These are phyloP conservation scores for Uria aalge DNA, from an alignment of 2,113 vertebrate species.

Conservation along the genomic window DNA sequence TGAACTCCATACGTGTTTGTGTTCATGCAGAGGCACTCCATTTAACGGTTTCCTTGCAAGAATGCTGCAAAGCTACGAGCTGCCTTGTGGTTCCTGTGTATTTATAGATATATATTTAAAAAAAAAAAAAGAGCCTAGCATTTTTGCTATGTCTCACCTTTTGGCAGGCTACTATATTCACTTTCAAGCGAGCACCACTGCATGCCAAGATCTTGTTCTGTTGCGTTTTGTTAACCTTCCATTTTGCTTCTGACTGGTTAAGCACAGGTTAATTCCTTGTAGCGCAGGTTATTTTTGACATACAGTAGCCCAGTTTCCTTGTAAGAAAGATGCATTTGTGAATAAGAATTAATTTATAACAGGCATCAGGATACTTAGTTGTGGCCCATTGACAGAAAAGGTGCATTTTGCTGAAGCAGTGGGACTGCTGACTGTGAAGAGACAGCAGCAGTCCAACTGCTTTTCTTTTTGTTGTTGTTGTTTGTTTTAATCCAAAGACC, in stretches of 20 bases:
- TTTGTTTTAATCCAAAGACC: neutral
- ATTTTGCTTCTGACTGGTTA: neutral
- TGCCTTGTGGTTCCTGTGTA: constrained; percentile 12
- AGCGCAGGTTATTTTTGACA: neutral
- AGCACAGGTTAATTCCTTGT: neutral
- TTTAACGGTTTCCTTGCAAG: neutral
- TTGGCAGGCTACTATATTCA: neutral
- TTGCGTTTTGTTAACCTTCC: neutral
- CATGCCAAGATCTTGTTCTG: neutral
- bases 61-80: neutral
- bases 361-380: neutral
- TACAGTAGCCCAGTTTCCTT: neutral
- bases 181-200: neutral
- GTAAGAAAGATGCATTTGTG: neutral
- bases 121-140: neutral
- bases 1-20: neutral
- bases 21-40: neutral
- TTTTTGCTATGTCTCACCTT: neutral
- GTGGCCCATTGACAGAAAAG: neutral
- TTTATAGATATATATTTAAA: neutral
- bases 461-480: neutral
- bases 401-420: neutral
- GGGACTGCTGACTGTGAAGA: neutral
- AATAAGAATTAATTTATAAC: neutral
- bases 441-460: neutral